Base-by-base conservation (phyloP, 2,888 invertebrate species). In the Venustoraphidia nigricollis region DNA sequence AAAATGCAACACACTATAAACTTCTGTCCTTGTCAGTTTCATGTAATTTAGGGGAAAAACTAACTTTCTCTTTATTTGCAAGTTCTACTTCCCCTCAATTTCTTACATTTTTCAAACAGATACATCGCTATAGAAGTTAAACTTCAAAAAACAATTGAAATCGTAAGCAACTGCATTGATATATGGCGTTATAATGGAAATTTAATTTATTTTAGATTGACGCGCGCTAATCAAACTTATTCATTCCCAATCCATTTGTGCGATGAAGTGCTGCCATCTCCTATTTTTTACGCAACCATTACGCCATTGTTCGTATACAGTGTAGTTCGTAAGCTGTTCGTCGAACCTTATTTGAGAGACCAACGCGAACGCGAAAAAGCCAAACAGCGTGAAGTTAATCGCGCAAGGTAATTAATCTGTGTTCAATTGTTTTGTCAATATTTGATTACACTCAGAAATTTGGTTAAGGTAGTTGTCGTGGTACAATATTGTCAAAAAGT, bases 221-320 rank as follows among this genome's bases (percentile, higher is more conserved):
- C 79, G 11, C 79, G 94, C 54, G 89, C 92, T 1, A 83, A 84
- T 47, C 95, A 96, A 68, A 81, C 83, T 0, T 90, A 92, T 60
- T 74, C 83, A 34, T 85, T 95, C 56, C 93, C 94, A 0, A 87
- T 95, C 54, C 86, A 90, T 57, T 67, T 96, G 17, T 90, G 92
- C 57, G 93, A 95, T 60, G 90, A 91, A 61, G 73, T 95, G 14
- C 73, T 90, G 59, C 90, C 93, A 0, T 84, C 88, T 14, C 90
- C 95, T 0, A 73, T 96, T 39, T 89, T 96, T 65, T 96, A 96
- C 63, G 95, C 93, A 10, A 90, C 94, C 0, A 70, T 91, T 0
- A 77, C 87, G n/a, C 95, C 96, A 0, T 54, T 93, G 10, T 71
- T 92, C 36, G 77, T 81, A 2, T 91, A 87, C 79, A 70, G 86